Conservation (phyloP, 2,888 invertebrate genomes). For the Sinodicranocentrus sp. region DNA sequence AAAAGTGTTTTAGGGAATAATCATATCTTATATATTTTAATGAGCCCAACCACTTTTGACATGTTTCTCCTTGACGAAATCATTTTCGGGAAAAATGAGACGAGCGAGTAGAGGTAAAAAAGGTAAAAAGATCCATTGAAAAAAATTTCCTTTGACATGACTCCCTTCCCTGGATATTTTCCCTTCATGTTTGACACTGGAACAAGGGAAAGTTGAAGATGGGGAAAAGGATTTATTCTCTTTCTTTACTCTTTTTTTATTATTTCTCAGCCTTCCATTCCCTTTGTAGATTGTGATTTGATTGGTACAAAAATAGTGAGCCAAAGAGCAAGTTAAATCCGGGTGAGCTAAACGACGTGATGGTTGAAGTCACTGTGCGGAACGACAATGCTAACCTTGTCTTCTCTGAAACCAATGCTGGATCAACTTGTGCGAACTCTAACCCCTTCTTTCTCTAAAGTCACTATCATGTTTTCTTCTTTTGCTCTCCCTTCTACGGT, state of each 20-base stretch:
- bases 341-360: conserved; percentile 32
- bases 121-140: too few relatives aligned
- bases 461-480: conserved; percentile 13
- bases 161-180: too few relatives aligned
- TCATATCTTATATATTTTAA: too few relatives aligned
- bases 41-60: too few relatives aligned
- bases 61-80: too few relatives aligned
- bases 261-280: background rate
- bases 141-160: too few relatives aligned
- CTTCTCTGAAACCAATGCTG: background rate
- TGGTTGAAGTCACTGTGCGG: conserved; percentile 39
- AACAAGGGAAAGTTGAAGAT: background rate
- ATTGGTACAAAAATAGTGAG: conserved; percentile 40
- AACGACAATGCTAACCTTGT: conserved; percentile 13
- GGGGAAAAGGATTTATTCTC: background rate
- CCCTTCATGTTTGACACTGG: too few relatives aligned
- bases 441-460: conserved; percentile 26
- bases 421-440: conserved; percentile 57
- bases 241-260: background rate
- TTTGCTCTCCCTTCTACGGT: conserved; percentile 27
- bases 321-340: conserved; percentile 50
- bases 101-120: too few relatives aligned
- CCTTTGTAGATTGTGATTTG: conserved; percentile 27
- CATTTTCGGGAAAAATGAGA: too few relatives aligned
- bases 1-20: too few relatives aligned